Percentiles rank a stretch among this genome's conserved stretches.
These are phyloP conservation scores for Camponotus pennsylvanicus DNA, from an alignment of 1,140 invertebrate species.

Conservation along the genomic window DNA sequence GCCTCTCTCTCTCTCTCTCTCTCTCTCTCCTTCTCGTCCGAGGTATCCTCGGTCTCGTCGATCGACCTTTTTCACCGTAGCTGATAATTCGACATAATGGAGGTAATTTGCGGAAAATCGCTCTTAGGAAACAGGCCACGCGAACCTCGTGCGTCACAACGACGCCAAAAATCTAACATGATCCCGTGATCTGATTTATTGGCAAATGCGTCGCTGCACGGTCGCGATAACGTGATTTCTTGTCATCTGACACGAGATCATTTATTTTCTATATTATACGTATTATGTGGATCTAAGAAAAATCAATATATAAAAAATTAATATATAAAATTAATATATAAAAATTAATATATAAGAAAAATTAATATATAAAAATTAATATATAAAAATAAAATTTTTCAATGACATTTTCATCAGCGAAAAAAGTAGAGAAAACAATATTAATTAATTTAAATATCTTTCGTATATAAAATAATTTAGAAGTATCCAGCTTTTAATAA, in stretches of 20 bases:
- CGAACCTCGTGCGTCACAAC: constrained; percentile 59
- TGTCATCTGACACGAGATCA: constrained; percentile 15
- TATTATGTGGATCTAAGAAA: neutral
- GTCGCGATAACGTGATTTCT: constrained; percentile 44
- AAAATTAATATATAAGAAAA: neutral
- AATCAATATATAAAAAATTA: neutral
- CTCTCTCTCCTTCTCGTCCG: neutral
- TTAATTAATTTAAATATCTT: neutral
- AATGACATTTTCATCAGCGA: neutral
- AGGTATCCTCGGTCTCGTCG: neutral
- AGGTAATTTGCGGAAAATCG: constrained; percentile 81
- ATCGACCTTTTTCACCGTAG: constrained; percentile 70
- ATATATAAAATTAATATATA: neutral
- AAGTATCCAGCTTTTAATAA: constrained; percentile 9
- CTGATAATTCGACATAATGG: constrained; percentile 81
- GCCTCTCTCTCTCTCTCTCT: neutral
- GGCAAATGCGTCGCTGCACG: constrained; percentile 34
- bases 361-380: too few relatives aligned
- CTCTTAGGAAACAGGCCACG: constrained; percentile 77
- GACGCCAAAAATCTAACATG: constrained; percentile 44
- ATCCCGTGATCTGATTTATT: constrained; percentile 55
- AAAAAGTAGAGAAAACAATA: neutral
- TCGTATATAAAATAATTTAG: neutral
- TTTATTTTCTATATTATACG: constrained; percentile 6
- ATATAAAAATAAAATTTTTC: constrained; percentile 18